Evolutionary conservation across 2,113 vertebrate genomes (phyloP), one percentile per base, ranked within the genome.

Genomic region (Perccottus glenii): DNA sequence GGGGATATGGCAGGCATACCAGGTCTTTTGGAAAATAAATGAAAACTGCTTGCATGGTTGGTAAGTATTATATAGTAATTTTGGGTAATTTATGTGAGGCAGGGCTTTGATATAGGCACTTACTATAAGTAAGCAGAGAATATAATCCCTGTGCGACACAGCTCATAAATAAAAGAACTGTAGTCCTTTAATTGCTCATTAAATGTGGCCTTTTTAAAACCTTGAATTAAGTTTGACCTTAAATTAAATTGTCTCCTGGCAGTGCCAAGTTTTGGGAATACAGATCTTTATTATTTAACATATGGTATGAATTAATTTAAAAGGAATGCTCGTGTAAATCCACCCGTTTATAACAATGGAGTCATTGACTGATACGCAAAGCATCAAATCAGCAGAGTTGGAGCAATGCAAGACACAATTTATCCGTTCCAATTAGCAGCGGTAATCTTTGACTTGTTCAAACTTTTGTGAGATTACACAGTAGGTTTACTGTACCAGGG

Each of bases 311-410:
- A 76, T 83, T 52, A 63, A 67, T 81, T 77, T 73, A 63, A 65
- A 57, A 0, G 11, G 58, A 66, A 74, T 64, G 67, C 70, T 70
- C 57, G 67, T n/a, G 69, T 85, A 70, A 83, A 80, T 83, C 74
- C 60, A 62, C 50, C 66, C 81, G 85, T 87, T 84, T 44, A 19
- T 45, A 74, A 87, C 86, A 85, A 86, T 81, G 78, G 79, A 66
- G 45, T 75, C 62, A 85, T 80, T 90, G 73, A 81, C 59, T 51
- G 74, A 74, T 67, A 67, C 12, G 11, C 53, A 70, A 70, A 52
- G 38, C 65, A 66, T 75, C 33, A 14, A 71, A 74, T 79, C 70
- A 77, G 64, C 77, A 86, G 64, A 78, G 75, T 4, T 19, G n/a
- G 64, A 73, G 53, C 69, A 19, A 67, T 35, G 50, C 58, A 62